Evolutionary conservation across 2,888 invertebrate species (phyloP).

Genomic region (Thumatha senex): DNA sequence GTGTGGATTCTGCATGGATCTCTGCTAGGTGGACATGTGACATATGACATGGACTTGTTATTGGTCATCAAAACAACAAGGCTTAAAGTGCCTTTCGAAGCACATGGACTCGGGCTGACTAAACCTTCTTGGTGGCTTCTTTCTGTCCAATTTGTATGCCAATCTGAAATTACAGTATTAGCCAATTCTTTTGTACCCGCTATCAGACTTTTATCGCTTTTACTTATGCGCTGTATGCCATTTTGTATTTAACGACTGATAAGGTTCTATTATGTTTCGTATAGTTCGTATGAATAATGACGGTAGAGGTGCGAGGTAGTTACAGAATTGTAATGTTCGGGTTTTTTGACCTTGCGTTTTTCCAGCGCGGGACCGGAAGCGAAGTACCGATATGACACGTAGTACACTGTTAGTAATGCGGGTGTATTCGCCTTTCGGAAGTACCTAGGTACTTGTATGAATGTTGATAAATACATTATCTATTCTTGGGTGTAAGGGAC

Average conservation of each 20-base stretch:
- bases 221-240: conserved; percentile 35
- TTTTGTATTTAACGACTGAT: conserved; percentile 42
- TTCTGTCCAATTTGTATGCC: conserved; percentile 8
- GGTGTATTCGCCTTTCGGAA: conserved; percentile 24
- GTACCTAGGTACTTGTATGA: neutral
- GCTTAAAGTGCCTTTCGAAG: no score
- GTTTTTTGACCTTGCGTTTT: conserved; percentile 40
- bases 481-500: no score
- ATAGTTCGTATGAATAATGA: conserved; percentile 23
- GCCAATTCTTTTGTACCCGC: conserved; percentile 44
- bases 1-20: no score
- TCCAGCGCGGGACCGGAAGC: conserved; percentile 35
- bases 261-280: conserved; percentile 28
- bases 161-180: conserved; percentile 22
- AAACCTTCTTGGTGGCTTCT: no score
- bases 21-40: no score
- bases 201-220: conserved; percentile 46
- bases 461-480: neutral
- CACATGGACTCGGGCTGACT: no score
- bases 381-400: conserved; percentile 1
- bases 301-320: conserved; percentile 9
- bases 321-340: conserved; percentile 6
- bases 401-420: conserved; percentile 25
- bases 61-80: no score
- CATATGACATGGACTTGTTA: no score